Evolutionary conservation across 23 tunicate species (phyloP).

Genomic region (Oikopleura vanhoeffeni): DNA sequence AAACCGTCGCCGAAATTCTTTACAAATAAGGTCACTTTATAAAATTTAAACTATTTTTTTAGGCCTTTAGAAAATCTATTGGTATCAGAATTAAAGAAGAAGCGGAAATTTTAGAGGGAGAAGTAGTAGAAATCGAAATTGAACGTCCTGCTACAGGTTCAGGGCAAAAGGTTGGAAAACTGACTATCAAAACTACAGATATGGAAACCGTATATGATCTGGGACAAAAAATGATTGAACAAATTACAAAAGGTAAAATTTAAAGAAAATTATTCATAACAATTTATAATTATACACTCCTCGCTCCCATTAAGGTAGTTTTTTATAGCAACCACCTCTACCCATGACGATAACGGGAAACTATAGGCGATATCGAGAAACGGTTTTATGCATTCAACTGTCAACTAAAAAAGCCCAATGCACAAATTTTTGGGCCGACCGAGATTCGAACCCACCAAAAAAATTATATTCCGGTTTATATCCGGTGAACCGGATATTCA

Average conservation of each 20-base stretch:
- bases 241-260: constrained; percentile 68
- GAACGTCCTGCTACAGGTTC: constrained; percentile 97
- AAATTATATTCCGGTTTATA: too few species aligned
- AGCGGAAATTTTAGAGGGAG: constrained; percentile 96
- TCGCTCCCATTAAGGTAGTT: background rate
- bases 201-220: constrained; percentile 92
- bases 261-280: constrained; percentile 17
- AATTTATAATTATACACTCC: background rate
- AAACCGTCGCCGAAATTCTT: too few species aligned
- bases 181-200: constrained; percentile 87
- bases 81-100: constrained; percentile 93
- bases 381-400: too few species aligned
- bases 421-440: background rate
- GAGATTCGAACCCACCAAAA: too few species aligned
- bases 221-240: constrained; percentile 96
- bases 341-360: too few species aligned
- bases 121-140: constrained; percentile 85
- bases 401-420: background rate
- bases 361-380: too few species aligned
- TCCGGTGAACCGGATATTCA: too few species aligned
- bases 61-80: constrained; percentile 82
- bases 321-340: background rate
- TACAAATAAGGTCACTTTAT: too few species aligned
- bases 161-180: constrained; percentile 86
- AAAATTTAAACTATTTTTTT: background rate